Percentiles rank a stretch among this genome's conserved stretches.
phyloP scores from a whole-genome alignment of 2,888 invertebrate genomes.

The Lithodes maja region DNA sequence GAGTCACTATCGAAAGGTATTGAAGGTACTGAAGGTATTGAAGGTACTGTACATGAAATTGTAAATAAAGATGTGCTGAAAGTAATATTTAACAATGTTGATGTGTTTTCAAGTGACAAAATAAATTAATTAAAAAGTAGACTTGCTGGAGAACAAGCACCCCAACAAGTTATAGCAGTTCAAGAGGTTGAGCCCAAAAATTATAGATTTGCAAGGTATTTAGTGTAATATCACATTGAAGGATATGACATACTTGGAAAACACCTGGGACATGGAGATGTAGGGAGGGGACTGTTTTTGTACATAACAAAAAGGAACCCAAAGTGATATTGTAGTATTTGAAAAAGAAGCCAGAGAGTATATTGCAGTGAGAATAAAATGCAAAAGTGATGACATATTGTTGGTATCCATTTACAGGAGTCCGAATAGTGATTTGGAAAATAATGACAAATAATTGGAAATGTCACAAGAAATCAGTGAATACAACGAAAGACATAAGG shows the following conservation, averaged over 20 bases:
- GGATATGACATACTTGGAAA: constrained; percentile 1
- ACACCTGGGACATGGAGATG: not conserved
- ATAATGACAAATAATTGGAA: not conserved
- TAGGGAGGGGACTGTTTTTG: not conserved
- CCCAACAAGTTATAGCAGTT: not conserved
- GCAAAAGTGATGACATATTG: constrained; percentile 1
- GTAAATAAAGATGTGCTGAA: not conserved
- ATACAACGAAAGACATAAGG: not conserved
- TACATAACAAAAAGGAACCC: constrained; percentile 3
- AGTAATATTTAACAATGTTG: constrained; percentile 5
- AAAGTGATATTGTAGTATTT: constrained; percentile 14
- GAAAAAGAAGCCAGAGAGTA: constrained; percentile 14
- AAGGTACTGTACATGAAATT: no score
- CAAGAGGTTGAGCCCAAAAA: constrained; percentile 8
- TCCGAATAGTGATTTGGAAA: not conserved
- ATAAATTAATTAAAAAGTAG: not conserved
- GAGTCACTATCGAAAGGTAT: no score
- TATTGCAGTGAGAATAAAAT: not conserved
- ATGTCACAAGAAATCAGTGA: not conserved
- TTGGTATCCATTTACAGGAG: constrained; percentile 1
- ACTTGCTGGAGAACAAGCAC: constrained; percentile 1
- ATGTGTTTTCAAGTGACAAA: not conserved
- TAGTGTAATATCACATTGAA: not conserved
- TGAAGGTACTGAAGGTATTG: no score
- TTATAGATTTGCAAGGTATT: not conserved